phyloP scores from a whole-genome alignment of 1,140 invertebrate genomes.

The Babylonia areolata region DNA sequence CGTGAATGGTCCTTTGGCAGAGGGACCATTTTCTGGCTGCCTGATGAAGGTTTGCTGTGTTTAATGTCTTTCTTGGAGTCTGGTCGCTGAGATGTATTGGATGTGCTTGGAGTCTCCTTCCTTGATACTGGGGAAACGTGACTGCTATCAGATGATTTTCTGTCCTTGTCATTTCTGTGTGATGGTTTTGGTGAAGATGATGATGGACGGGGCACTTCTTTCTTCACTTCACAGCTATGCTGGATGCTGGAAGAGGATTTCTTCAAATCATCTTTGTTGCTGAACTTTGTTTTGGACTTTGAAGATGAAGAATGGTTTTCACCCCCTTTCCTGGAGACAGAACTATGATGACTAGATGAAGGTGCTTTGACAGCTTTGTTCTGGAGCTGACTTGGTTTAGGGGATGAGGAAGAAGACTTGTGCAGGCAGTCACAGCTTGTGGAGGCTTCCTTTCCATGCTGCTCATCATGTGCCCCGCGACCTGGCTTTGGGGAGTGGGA shows the following conservation, averaged over 20 bases:
- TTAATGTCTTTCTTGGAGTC: not conserved
- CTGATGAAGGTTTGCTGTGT: not conserved
- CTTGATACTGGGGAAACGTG: not conserved
- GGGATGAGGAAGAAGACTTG: not conserved
- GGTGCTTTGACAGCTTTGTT: not conserved
- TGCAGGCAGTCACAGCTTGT: not conserved
- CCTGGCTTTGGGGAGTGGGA: not conserved
- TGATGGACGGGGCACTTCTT: not conserved
- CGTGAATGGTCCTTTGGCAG: not conserved
- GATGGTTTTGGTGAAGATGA: not conserved
- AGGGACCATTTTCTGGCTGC: not conserved
- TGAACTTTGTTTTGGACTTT: not conserved
- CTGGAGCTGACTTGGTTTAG: not conserved
- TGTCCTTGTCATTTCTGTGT: not conserved
- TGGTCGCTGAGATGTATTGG: too few species aligned
- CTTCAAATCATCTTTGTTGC: not conserved
- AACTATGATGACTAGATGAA: not conserved
- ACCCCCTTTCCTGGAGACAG: not conserved
- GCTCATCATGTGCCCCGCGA: not conserved
- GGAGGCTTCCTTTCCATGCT: not conserved
- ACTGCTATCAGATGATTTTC: not conserved
- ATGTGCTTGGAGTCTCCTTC: not conserved
- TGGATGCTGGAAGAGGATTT: not conserved
- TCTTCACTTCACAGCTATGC: not conserved
- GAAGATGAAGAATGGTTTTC: not conserved